Percentiles rank a stretch among this genome's conserved stretches.
Conservation (phyloP, 2,888 invertebrate genomes). For the Crocallis elinguaria region DNA sequence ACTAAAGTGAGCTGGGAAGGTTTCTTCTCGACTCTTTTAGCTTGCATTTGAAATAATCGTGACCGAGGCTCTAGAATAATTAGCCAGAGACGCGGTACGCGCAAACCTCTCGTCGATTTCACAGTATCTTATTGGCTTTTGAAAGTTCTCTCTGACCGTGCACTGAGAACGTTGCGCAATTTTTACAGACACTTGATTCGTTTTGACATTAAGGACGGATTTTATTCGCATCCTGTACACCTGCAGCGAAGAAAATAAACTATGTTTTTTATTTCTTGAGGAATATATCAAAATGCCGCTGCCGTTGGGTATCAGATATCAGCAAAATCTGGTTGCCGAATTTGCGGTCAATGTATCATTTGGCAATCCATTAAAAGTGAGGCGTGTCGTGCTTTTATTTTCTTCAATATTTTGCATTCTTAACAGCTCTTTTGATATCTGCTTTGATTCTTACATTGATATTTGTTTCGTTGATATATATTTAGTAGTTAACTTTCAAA, state of each 20-base stretch:
- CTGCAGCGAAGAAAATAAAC: slow-evolving; percentile 53
- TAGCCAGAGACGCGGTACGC: slow-evolving; percentile 65
- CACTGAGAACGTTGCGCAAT: slow-evolving; percentile 58
- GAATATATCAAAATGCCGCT: slow-evolving; percentile 55
- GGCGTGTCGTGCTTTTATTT: slow-evolving; percentile 23
- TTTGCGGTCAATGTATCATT: slow-evolving; percentile 35
- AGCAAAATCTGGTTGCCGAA: slow-evolving; percentile 43
- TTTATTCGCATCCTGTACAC: slow-evolving; percentile 52
- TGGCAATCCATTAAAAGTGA: slow-evolving; percentile 31
- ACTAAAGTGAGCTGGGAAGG: slow-evolving; percentile 1
- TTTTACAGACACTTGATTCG: slow-evolving; percentile 48
- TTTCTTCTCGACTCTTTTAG: slow-evolving; percentile 41
- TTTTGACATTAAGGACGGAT: slow-evolving; percentile 55
- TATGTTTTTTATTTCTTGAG: slow-evolving; percentile 53
- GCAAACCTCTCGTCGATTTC: slow-evolving; percentile 67
- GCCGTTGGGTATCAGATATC: slow-evolving; percentile 48
- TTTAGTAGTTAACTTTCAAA: slow-evolving; percentile 36
- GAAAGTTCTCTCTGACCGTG: slow-evolving; percentile 66
- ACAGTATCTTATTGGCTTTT: slow-evolving; percentile 76
- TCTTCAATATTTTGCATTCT: slow-evolving; percentile 13
- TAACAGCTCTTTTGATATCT: slow-evolving; percentile 10
- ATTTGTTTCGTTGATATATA: too few species aligned
- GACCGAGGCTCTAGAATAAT: slow-evolving; percentile 72
- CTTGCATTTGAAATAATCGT: slow-evolving; percentile 68
- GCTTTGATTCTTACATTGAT: slow-evolving; percentile 10